Percentiles rank a stretch among this genome's conserved stretches.
These are phyloP conservation scores for Entosphenus tridentatus DNA, from an alignment of 2,113 vertebrate genomes.

Conservation along the genomic window DNA sequence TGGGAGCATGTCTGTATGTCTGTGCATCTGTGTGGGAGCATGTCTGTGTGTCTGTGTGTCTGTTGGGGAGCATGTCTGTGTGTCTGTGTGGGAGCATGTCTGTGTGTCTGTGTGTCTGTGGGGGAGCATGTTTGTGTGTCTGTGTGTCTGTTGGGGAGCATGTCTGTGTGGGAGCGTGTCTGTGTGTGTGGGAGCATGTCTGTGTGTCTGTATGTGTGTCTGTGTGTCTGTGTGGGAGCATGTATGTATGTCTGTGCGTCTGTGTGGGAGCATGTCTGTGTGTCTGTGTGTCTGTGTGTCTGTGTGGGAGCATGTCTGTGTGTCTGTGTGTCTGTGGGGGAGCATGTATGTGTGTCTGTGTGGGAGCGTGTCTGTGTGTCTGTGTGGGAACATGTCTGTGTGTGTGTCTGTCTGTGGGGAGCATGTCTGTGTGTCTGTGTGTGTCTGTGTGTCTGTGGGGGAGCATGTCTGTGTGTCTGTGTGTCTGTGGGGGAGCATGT, in stretches of 20 bases:
- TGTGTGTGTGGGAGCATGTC: background rate
- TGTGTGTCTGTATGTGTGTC: too few relatives aligned
- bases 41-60: conserved; percentile 3
- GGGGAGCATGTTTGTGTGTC: background rate
- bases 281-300: background rate
- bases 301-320: background rate
- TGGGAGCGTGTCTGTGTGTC: background rate
- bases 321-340: background rate
- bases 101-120: too few relatives aligned
- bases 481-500: background rate
- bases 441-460: background rate
- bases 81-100: background rate
- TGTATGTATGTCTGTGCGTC: background rate
- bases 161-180: background rate
- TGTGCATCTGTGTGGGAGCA: background rate
- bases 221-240: background rate
- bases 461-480: background rate
- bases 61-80: background rate
- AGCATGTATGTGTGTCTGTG: background rate
- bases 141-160: too few relatives aligned
- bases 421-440: conserved; percentile 1
- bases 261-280: background rate
- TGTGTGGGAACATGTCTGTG: background rate
- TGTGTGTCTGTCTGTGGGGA: background rate
- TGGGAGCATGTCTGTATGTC: background rate